A percentile compares a stretch with the other conserved stretches of the same genome.
Conservation (phyloP, 2,113 vertebrate species). For the Polypterus bichir region DNA sequence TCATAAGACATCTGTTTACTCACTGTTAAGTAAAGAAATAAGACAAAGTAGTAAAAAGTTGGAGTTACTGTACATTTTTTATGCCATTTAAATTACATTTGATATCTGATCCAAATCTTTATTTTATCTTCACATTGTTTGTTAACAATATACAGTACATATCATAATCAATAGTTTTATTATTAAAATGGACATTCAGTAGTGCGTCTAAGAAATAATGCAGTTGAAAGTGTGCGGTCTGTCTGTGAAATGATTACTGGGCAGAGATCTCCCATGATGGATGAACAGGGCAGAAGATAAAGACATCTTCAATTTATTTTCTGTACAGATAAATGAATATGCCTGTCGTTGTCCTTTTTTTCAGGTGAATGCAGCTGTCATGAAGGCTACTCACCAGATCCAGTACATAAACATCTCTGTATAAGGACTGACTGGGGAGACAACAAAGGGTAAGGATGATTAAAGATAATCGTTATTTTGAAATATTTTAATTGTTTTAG, state of each 20-base stretch:
- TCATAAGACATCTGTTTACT: too few relatives aligned
- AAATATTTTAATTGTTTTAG: too few relatives aligned
- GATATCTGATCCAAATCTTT: too few relatives aligned
- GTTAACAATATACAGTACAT: too few relatives aligned
- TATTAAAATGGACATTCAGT: too few relatives aligned
- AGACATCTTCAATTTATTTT: conserved; percentile 7
- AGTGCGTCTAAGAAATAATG: not conserved
- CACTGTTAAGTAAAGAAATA: too few relatives aligned
- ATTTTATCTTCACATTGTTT: too few relatives aligned
- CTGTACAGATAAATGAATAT: conserved; percentile 22
- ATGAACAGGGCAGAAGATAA: conserved; percentile 10
- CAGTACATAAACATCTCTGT: conserved; percentile 77
- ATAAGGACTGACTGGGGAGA: conserved; percentile 90
- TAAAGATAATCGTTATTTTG: too few relatives aligned
- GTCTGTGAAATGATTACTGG: conserved; percentile 18
- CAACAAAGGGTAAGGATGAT: conserved; percentile 79
- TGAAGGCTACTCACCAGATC: conserved; percentile 82
- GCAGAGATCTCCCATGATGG: conserved; percentile 16
- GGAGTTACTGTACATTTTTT: too few relatives aligned
- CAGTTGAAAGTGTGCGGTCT: not conserved
- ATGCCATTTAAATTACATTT: too few relatives aligned
- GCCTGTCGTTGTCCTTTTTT: conserved; percentile 21
- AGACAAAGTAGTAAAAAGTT: too few relatives aligned
- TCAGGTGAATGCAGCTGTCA: conserved; percentile 94
- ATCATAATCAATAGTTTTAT: too few relatives aligned